Percentiles rank a stretch among this genome's conserved stretches.
Conservation (phyloP, 2,888 invertebrate species). For the Mesochorus sp. region DNA sequence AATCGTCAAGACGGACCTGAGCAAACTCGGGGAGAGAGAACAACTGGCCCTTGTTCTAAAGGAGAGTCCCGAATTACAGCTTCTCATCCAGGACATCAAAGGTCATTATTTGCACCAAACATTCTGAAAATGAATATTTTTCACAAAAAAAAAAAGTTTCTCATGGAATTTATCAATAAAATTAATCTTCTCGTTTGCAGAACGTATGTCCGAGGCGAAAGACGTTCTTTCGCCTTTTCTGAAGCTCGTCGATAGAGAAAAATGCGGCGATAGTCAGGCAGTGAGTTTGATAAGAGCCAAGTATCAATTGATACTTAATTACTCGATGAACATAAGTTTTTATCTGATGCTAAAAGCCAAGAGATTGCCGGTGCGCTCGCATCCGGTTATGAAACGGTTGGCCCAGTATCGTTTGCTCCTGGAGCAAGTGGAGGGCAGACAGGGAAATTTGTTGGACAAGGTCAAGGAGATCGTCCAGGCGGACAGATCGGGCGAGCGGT, state of each 20-base stretch:
- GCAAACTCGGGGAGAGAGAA: constrained; percentile 89
- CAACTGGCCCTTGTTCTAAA: constrained; percentile 90
- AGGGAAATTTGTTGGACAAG: constrained; percentile 87
- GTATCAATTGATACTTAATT: constrained; percentile 88
- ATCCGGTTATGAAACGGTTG: constrained; percentile 94
- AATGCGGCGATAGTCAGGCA: constrained; percentile 86
- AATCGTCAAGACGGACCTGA: constrained; percentile 89
- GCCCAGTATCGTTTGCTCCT: constrained; percentile 91
- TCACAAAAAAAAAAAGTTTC: constrained; percentile 36
- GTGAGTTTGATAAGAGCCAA: constrained; percentile 88
- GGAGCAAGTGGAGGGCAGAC: constrained; percentile 88
- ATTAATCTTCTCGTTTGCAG: too few relatives aligned
- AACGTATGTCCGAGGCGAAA: constrained; percentile 85
- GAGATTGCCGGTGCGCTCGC: constrained; percentile 88
- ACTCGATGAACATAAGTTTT: constrained; percentile 93
- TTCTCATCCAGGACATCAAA: constrained; percentile 91
- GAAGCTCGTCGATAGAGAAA: constrained; percentile 85
- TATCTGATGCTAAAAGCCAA: constrained; percentile 93
- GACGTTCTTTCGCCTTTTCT: constrained; percentile 87
- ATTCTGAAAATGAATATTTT: neutral
- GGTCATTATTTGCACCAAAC: constrained; percentile 78
- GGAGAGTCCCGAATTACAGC: constrained; percentile 94
- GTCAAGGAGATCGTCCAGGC: constrained; percentile 86
- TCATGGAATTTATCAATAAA: neutral
- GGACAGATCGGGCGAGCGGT: constrained; percentile 81